Percentiles rank a stretch among this genome's conserved stretches.
Evolutionary conservation across 2,888 invertebrate genomes (phyloP).

Genomic region (Tetramorium bicarinatum): DNA sequence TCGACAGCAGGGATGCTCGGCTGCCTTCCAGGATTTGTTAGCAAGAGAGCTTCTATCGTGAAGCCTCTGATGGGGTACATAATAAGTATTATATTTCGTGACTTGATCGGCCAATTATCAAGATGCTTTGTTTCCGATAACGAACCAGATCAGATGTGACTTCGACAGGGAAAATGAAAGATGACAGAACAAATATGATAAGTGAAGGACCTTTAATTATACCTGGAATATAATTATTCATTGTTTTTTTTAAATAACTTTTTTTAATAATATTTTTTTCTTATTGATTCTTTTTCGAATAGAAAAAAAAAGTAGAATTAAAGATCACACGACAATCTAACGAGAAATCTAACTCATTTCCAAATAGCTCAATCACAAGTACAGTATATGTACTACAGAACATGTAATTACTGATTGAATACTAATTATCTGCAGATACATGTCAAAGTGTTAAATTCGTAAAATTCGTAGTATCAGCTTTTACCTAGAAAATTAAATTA

Average conservation of each 20-base stretch:
- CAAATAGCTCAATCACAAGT: not conserved
- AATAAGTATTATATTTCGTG: constrained; percentile 48
- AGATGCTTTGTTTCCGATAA: constrained; percentile 38
- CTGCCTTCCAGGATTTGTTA: constrained; percentile 22
- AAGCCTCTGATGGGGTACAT: not conserved
- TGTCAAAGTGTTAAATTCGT: constrained; percentile 9
- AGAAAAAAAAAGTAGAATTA: not conserved
- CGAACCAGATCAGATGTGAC: constrained; percentile 3
- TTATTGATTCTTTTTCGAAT: not conserved
- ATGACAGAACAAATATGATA: constrained; percentile 13
- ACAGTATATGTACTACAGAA: not conserved
- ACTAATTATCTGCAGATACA: not conserved
- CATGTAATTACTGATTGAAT: not conserved
- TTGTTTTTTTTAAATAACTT: not conserved
- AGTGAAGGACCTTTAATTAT: not conserved
- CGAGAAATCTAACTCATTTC: not conserved
- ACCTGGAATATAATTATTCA: not conserved
- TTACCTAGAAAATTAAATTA: constrained; percentile 28
- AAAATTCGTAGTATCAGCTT: not conserved
- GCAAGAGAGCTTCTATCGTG: not conserved
- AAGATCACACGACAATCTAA: not conserved
- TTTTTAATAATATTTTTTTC: not conserved
- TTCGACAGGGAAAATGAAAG: not conserved
- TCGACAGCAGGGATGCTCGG: constrained; percentile 18
- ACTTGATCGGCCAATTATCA: constrained; percentile 38